Evolutionary conservation across 1,140 invertebrate genomes (phyloP).

Genomic region (Drosophila malerkotliana): DNA sequence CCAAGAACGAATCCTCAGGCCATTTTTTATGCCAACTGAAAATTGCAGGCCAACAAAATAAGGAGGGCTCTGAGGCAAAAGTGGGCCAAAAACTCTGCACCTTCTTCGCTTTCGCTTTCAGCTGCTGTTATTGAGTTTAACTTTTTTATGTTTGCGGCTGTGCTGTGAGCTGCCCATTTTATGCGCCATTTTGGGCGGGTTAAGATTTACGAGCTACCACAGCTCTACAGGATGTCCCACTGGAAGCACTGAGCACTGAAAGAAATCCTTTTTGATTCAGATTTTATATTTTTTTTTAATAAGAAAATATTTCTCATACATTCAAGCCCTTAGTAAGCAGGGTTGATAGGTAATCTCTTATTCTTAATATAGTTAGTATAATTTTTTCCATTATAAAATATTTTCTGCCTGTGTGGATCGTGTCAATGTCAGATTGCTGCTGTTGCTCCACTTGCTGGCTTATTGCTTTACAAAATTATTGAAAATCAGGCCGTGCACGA

Average conservation of each 20-base stretch:
- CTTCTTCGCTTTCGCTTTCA: constrained; percentile 29
- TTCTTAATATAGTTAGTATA: too few relatives aligned
- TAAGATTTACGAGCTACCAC: constrained; percentile 56
- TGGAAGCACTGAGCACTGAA: background rate
- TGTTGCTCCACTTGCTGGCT: constrained; percentile 52
- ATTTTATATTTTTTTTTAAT: background rate
- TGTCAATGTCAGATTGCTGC: constrained; percentile 18
- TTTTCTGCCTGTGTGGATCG: background rate
- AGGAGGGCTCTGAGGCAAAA: constrained; percentile 28
- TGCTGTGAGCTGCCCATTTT: constrained; percentile 14
- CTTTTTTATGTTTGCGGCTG: constrained; percentile 48
- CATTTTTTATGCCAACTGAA: constrained; percentile 10
- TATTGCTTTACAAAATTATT: constrained; percentile 77
- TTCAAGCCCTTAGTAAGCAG: background rate
- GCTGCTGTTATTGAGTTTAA: constrained; percentile 22
- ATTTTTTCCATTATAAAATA: background rate
- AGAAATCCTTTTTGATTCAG: background rate
- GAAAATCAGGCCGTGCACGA: constrained; percentile 74
- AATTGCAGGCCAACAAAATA: constrained; percentile 48
- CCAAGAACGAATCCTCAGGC: constrained; percentile 28
- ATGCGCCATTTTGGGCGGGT: constrained; percentile 52
- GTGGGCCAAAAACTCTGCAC: constrained; percentile 20
- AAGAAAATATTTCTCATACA: background rate
- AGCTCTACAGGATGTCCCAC: constrained; percentile 23
- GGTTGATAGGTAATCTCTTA: too few relatives aligned